These are phyloP conservation scores for Dicerorhinus sumatrensis DNA, from an alignment of 2,113 vertebrate species.

Conservation along the genomic window DNA sequence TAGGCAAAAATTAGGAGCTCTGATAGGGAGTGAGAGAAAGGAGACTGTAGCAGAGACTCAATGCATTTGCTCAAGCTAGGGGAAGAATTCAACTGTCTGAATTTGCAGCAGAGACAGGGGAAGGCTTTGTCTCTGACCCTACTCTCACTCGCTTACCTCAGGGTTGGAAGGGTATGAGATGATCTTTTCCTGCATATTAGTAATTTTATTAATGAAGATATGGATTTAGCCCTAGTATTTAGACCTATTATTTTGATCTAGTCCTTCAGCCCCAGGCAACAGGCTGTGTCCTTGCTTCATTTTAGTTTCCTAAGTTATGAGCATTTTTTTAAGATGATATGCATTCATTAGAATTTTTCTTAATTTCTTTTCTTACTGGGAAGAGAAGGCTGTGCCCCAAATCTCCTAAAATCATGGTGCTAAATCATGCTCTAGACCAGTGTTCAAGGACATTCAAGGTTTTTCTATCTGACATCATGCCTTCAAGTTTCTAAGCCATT, in stretches of 20 bases:
- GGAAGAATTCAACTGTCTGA: background rate
- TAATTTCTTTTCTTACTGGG: background rate
- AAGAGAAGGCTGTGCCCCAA: background rate
- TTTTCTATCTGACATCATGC: background rate
- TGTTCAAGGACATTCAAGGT: background rate
- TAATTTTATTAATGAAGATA: background rate
- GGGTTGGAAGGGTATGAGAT: background rate
- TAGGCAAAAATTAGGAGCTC: background rate
- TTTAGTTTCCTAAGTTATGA: background rate
- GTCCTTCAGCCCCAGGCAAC: background rate
- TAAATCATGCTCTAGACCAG: background rate
- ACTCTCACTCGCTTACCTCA: background rate
- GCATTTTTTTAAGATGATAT: slow-evolving; percentile 16
- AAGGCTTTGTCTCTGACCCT: background rate
- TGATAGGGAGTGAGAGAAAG: background rate
- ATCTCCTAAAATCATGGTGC: background rate
- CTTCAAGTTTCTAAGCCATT: slow-evolving; percentile 49
- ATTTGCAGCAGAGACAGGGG: background rate
- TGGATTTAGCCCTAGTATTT: background rate
- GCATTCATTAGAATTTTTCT: slow-evolving; percentile 49
- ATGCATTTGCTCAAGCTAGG: background rate
- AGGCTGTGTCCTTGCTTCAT: background rate
- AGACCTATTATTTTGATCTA: background rate
- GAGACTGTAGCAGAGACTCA: background rate
- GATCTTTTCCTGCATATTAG: background rate